A percentile compares a stretch with the other conserved stretches of the same genome.
phyloP scores from a whole-genome alignment of 2,113 vertebrate genomes.

The Motacilla tschutschensis region DNA sequence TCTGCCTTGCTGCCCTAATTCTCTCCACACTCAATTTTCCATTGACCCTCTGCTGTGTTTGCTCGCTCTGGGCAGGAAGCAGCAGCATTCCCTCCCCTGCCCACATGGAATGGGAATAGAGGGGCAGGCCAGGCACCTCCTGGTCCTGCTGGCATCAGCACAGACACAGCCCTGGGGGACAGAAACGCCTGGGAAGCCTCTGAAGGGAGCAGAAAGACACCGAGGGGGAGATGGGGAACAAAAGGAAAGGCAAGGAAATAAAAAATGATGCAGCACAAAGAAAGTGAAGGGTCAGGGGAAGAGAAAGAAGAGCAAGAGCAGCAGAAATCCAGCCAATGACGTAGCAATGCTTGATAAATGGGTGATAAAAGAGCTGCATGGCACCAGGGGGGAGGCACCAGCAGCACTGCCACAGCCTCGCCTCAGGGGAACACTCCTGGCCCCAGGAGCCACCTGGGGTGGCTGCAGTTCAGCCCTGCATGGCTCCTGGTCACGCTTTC shows the following conservation, averaged over 20 bases:
- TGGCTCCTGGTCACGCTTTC: background rate
- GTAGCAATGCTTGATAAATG: background rate
- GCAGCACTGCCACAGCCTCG: fast-evolving
- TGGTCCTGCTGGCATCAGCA: background rate
- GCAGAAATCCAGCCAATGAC: background rate
- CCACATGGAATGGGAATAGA: fast-evolving
- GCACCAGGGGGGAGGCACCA: fast-evolving
- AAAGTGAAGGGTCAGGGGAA: background rate
- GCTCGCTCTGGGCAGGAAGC: background rate
- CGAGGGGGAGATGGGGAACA: background rate
- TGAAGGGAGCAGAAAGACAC: background rate
- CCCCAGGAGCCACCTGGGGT: background rate
- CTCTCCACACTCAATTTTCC: slow-evolving; percentile 44
- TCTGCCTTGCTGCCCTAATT: slow-evolving; percentile 50
- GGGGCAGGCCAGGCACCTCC: background rate
- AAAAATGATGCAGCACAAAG: background rate
- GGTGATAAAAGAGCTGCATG: fast-evolving
- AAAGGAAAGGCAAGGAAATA: background rate
- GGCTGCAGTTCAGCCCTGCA: background rate
- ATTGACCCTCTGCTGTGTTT: background rate
- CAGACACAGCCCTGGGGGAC: fast-evolving
- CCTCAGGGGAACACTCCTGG: fast-evolving
- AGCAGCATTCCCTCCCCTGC: background rate
- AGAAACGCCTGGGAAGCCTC: background rate
- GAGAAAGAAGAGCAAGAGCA: background rate